Evolutionary conservation across 2,888 invertebrate species (phyloP), one percentile per base, ranked within the genome.

Genomic region (Lypha dubia): DNA sequence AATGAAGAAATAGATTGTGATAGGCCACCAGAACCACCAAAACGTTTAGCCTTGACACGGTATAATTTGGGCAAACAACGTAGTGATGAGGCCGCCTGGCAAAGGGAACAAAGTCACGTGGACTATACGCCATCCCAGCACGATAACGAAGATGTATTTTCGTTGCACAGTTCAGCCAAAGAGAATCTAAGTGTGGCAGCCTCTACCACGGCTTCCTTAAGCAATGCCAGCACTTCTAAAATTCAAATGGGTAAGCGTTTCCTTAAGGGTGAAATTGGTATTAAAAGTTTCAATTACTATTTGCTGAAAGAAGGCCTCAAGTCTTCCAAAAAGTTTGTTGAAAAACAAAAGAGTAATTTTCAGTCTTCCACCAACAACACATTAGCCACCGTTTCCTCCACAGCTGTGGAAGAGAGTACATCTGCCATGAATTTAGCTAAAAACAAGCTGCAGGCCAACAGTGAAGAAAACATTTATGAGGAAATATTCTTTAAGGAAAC

Each of bases 201-300:
- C 13, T 86, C 87, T 1, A 82, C 86, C 1, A 86, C 85, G 49
- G 70, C 75, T 7, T 87, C 87, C 35, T 70, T 84, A 3, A 87
- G 88, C 1, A 88, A 88, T 28, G 76, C 87, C 11, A 87, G 87
- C 38, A 74, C 87, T 0, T 81, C 80, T 0, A 92, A 91, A 86
- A 88, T 92, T 87, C 92, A 92, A 79, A 92, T 92, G 75, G 92
- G 92, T 0, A 89, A 92, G 17, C 90, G 92, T 7, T 90, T 92
- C 41, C 86, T 92, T 0, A 90, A 90, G 44, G 92, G 92, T 0
- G 92, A 92, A 87, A 92, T 92, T 32, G 92, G 92, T 75, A 92
- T 92, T 11, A 92, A 92, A 85, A 92, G 92, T 88, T 92, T 92
- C 84, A 92, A 92, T 77, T 92, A 92, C 84, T 92, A 92, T 87